A percentile compares a stretch with the other conserved stretches of the same genome.
These are phyloP conservation scores for Shargacucullia verbasci DNA, from an alignment of 2,888 invertebrate genomes.

Conservation along the genomic window DNA sequence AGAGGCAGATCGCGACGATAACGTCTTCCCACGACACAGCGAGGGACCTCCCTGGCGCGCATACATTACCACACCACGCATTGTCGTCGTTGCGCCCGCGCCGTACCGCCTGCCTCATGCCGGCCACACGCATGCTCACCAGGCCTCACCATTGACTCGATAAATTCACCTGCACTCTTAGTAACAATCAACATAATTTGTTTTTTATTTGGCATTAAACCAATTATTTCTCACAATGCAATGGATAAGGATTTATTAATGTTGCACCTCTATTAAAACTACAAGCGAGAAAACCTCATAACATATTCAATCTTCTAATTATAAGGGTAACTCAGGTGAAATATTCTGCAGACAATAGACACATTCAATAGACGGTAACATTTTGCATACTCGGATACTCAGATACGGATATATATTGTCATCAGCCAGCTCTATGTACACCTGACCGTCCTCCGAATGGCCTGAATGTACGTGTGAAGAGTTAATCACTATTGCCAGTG, in stretches of 20 bases:
- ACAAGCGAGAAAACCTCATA: too few relatives aligned
- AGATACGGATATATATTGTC: too few relatives aligned
- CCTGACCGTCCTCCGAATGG: not conserved
- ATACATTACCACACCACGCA: constrained; percentile 82
- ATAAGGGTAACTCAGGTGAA: too few relatives aligned
- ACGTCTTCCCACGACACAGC: constrained; percentile 79
- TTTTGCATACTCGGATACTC: too few relatives aligned
- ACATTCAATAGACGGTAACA: too few relatives aligned
- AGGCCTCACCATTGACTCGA: constrained; percentile 44
- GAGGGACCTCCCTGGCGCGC: constrained; percentile 84
- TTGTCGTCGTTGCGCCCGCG: constrained; percentile 68
- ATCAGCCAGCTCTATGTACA: too few relatives aligned
- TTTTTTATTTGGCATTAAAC: constrained; percentile 24
- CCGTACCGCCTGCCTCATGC: constrained; percentile 38
- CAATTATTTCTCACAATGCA: constrained; percentile 2
- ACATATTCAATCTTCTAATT: too few relatives aligned
- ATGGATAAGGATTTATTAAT: not conserved
- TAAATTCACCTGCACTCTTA: constrained; percentile 54
- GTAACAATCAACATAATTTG: constrained; percentile 48
- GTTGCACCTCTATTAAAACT: too few relatives aligned
- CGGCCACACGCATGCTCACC: constrained; percentile 60
- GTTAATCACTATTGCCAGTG: constrained; percentile 34
- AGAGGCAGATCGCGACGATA: constrained; percentile 65
- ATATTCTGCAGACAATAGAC: too few relatives aligned
- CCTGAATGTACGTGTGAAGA: constrained; percentile 9